A percentile compares a stretch with the other conserved stretches of the same genome.
These are phyloP conservation scores for Phyllostomus discolor DNA, from an alignment of 2,113 vertebrate species.

Conservation along the genomic window DNA sequence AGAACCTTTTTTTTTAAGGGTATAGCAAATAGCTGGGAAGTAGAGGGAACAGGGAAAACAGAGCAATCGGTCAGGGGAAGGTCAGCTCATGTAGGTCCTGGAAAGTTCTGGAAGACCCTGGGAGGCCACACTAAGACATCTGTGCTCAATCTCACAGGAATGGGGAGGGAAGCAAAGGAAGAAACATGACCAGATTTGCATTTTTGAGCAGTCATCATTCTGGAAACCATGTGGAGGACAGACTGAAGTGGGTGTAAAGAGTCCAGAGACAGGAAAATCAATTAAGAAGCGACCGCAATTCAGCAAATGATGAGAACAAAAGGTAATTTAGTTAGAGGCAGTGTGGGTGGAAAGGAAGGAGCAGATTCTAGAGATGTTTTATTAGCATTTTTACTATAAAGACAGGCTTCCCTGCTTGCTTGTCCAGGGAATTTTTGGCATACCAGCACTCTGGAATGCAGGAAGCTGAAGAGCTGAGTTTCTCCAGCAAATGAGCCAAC, in stretches of 20 bases:
- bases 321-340: conserved; percentile 50
- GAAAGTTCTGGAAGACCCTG: conserved; percentile 10
- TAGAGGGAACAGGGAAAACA: neutral
- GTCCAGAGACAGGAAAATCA: conserved; percentile 54
- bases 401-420: conserved; percentile 49
- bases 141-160: neutral
- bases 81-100: neutral
- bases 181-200: conserved; percentile 18
- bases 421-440: conserved; percentile 52
- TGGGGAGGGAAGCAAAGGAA: neutral
- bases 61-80: neutral
- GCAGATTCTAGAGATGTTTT: conserved; percentile 47
- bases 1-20: neutral
- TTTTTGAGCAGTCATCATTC: conserved; percentile 40
- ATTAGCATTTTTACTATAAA: conserved; percentile 58
- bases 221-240: conserved; percentile 48
- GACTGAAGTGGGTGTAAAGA: conserved; percentile 59
- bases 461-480: conserved; percentile 11
- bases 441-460: conserved; percentile 46
- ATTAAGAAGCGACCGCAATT: conserved; percentile 22
- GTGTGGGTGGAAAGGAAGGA: conserved; percentile 37
- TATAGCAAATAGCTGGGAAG: neutral
- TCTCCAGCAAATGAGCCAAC: neutral
- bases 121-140: neutral
- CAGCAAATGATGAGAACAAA: conserved; percentile 60